Percentiles rank a stretch among this genome's conserved stretches.
Evolutionary conservation across 2,113 vertebrate species (phyloP).

Genomic region (Cervus canadensis): DNA sequence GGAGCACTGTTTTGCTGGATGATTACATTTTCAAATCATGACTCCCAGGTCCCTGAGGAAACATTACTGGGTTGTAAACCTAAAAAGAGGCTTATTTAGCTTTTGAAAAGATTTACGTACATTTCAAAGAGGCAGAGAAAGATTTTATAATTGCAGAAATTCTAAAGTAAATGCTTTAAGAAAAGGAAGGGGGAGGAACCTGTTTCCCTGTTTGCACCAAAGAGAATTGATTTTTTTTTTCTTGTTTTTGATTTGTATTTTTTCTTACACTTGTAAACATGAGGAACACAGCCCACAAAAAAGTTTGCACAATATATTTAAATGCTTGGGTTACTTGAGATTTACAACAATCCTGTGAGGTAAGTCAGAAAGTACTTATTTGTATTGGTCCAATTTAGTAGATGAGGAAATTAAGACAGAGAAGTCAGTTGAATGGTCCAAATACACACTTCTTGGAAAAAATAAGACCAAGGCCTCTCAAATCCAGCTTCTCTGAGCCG

Average conservation of each 20-base stretch:
- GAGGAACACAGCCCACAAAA: not conserved
- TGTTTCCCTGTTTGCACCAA: not conserved
- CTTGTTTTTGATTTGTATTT: not conserved
- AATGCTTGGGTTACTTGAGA: not conserved
- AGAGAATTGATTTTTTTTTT: not conserved
- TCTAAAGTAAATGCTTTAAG: not conserved
- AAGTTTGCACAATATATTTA: not conserved
- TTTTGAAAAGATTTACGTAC: conserved; percentile 12
- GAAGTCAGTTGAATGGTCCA: not conserved
- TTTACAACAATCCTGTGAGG: not conserved
- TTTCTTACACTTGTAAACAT: not conserved
- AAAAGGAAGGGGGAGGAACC: not conserved
- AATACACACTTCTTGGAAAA: not conserved
- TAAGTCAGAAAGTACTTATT: not conserved
- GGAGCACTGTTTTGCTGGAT: not conserved
- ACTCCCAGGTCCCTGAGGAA: not conserved
- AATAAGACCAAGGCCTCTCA: not conserved
- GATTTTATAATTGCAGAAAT: not conserved
- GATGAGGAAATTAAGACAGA: not conserved
- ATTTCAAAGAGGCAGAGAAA: not conserved
- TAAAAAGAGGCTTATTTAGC: not conserved
- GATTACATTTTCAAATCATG: not conserved
- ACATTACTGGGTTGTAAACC: not conserved
- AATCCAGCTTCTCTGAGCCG: not conserved
- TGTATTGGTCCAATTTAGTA: not conserved